Conservation (phyloP, 2,888 invertebrate species). For the Amorpha juglandis region DNA sequence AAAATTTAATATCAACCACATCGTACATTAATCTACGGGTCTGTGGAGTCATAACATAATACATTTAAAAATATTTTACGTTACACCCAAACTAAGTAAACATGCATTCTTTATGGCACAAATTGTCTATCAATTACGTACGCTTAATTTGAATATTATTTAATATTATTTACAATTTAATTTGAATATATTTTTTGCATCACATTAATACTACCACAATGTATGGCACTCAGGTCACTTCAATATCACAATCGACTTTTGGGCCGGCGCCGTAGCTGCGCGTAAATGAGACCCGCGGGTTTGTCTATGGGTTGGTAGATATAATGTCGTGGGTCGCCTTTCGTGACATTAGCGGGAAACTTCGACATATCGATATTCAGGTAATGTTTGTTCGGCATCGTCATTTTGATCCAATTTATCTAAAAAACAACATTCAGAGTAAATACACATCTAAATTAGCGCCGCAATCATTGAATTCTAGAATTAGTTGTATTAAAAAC, state of each 20-base stretch:
- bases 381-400: conserved; percentile 93
- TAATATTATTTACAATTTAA: no score
- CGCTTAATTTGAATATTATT: no score
- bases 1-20: neutral
- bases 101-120: no score
- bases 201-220: neutral
- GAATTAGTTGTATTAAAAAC: no score
- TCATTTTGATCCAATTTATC: conserved; percentile 89
- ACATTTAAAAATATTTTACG: neutral
- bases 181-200: no score
- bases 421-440: conserved; percentile 56
- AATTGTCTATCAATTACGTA: no score
- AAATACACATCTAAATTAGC: no score
- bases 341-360: conserved; percentile 86
- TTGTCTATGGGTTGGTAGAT: conserved; percentile 91
- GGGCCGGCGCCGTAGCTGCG: conserved; percentile 86
- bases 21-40: neutral
- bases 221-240: conserved; percentile 48
- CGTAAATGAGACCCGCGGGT: conserved; percentile 90
- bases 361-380: conserved; percentile 89
- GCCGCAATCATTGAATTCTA: no score
- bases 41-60: neutral
- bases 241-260: conserved; percentile 79
- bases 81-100: neutral
- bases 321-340: conserved; percentile 86